phyloP scores from a whole-genome alignment of 1,140 invertebrate species.

The Pachypeltis micranthus region DNA sequence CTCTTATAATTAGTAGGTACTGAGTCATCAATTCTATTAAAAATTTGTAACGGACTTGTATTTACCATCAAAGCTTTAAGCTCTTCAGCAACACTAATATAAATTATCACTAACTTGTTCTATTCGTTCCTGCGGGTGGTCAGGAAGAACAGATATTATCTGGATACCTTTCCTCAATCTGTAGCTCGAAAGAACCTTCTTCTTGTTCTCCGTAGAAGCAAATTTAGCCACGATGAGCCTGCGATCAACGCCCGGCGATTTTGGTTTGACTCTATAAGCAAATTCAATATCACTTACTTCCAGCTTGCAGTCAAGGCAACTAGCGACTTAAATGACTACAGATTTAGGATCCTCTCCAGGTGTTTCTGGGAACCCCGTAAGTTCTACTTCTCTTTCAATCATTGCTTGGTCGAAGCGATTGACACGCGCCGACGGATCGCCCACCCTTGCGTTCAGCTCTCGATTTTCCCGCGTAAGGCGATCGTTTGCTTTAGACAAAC shows the following conservation, averaged over 20 bases:
- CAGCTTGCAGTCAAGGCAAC: neutral
- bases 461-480: neutral
- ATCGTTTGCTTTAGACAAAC: neutral
- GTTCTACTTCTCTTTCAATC: neutral
- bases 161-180: slow-evolving; percentile 8
- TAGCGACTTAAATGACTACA: neutral
- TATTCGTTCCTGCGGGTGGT: too few relatives aligned
- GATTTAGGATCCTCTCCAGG: neutral
- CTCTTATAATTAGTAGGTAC: too few relatives aligned
- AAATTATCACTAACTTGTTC: too few relatives aligned
- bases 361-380: neutral
- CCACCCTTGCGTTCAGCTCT: slow-evolving; percentile 2
- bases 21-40: too few relatives aligned
- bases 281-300: neutral
- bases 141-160: too few relatives aligned
- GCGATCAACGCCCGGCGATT: neutral
- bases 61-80: too few relatives aligned
- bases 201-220: neutral
- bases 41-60: too few relatives aligned
- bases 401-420: neutral
- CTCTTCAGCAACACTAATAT: too few relatives aligned
- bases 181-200: neutral
- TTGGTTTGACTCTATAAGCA: slow-evolving; percentile 3
- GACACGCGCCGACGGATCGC: neutral
- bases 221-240: neutral